A percentile compares a stretch with the other conserved stretches of the same genome.
These are phyloP conservation scores for Taphrorychus bicolor DNA, from an alignment of 2,888 invertebrate genomes.

Conservation along the genomic window DNA sequence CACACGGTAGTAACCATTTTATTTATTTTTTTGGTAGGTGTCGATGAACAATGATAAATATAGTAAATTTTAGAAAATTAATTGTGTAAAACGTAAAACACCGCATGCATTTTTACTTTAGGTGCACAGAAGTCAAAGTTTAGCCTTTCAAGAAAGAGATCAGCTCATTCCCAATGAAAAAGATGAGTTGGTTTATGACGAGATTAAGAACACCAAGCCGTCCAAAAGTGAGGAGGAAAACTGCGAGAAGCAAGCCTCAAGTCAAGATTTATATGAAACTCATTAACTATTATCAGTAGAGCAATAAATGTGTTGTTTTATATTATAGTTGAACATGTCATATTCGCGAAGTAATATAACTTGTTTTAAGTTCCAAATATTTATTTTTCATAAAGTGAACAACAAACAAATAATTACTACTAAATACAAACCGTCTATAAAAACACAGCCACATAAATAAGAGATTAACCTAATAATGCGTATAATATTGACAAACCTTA, in stretches of 20 bases:
- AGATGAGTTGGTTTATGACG: slow-evolving; percentile 51
- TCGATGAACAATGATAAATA: too few relatives aligned
- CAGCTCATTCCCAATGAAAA: slow-evolving; percentile 48
- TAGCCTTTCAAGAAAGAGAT: slow-evolving; percentile 39
- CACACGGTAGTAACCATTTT: too few relatives aligned
- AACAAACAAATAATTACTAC: not conserved
- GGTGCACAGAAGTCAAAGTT: slow-evolving; percentile 30
- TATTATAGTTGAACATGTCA: too few relatives aligned
- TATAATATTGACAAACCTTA: not conserved
- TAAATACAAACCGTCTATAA: slow-evolving; percentile 13
- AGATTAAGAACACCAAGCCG: slow-evolving; percentile 41
- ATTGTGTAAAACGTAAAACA: too few relatives aligned
- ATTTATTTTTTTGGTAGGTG: too few relatives aligned
- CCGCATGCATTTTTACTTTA: not conserved
- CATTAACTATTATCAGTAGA: too few relatives aligned
- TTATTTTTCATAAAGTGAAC: not conserved
- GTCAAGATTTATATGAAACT: too few relatives aligned
- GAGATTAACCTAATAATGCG: not conserved
- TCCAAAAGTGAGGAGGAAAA: not conserved
- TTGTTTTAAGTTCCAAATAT: not conserved
- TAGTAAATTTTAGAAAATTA: too few relatives aligned
- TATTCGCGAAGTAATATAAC: too few relatives aligned
- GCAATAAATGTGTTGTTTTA: too few relatives aligned
- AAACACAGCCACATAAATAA: slow-evolving; percentile 28
- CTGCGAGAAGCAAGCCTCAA: not conserved